Conservation (phyloP, 1,140 invertebrate genomes). For the Caenorhabditis inopinata region DNA sequence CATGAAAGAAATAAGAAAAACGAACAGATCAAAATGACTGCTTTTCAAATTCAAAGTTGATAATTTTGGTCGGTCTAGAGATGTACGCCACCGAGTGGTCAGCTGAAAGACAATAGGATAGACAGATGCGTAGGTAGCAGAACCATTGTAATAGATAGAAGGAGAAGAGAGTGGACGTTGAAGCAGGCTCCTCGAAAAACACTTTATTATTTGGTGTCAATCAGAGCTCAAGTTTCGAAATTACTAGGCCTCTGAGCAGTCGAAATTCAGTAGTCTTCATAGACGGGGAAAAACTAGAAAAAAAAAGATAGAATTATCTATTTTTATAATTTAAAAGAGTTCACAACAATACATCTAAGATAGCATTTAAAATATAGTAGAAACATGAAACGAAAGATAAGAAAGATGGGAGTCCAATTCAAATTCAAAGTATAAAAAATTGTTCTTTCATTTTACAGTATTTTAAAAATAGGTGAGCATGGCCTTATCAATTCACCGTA, state of each 20-base stretch:
- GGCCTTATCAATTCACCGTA: no score
- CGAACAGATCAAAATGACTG: not conserved
- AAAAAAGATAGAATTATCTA: no score
- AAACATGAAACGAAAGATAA: no score
- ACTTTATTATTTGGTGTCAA: constrained; percentile 30
- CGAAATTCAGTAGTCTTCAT: no score
- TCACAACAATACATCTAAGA: no score
- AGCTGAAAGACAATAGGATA: not conserved
- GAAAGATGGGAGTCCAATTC: no score
- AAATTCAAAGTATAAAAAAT: no score
- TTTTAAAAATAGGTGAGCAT: no score
- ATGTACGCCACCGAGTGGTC: not conserved
- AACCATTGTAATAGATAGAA: constrained; percentile 13
- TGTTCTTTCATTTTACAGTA: no score
- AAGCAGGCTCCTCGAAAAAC: not conserved
- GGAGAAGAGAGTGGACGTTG: constrained; percentile 5
- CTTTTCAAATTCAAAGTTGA: not conserved
- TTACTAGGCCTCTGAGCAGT: not conserved
- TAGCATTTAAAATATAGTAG: no score
- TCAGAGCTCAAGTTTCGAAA: not conserved
- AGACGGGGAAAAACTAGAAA: no score
- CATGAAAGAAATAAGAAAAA: not conserved
- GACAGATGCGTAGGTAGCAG: not conserved
- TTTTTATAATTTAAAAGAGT: no score
- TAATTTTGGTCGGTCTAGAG: not conserved